These are phyloP conservation scores for Ceratosolen solmsi DNA, from an alignment of 1,140 invertebrate species.

Conservation along the genomic window DNA sequence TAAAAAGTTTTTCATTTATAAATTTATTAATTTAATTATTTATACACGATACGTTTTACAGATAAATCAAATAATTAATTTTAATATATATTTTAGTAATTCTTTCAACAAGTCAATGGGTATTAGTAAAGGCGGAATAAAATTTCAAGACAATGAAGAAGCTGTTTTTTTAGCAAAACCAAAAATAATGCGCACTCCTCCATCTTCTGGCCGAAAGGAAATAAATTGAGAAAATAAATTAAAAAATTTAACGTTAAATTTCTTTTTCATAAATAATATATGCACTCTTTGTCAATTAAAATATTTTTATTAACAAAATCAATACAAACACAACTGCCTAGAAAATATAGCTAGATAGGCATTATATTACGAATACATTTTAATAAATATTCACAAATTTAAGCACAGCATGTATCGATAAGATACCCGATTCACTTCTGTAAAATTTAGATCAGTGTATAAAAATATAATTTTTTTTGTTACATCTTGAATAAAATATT, in stretches of 20 bases:
- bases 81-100: conserved; percentile 11
- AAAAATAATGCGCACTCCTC: conserved; percentile 62
- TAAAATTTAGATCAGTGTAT: neutral
- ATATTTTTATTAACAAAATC: conserved; percentile 48
- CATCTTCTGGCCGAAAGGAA: conserved; percentile 24
- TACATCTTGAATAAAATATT: conserved; percentile 21
- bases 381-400: conserved; percentile 50
- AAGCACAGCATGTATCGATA: conserved; percentile 33
- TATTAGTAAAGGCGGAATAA: neutral
- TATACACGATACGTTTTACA: too few relatives aligned
- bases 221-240: neutral
- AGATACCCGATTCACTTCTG: conserved; percentile 14
- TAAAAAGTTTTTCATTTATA: too few relatives aligned
- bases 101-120: neutral
- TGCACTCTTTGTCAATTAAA: conserved; percentile 32
- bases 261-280: neutral
- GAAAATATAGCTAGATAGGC: conserved; percentile 24
- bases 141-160: conserved; percentile 48
- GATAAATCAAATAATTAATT: too few relatives aligned
- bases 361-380: conserved; percentile 32
- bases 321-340: conserved; percentile 38
- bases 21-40: too few relatives aligned
- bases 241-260: neutral
- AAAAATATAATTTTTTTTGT: neutral
- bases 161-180: conserved; percentile 64